These are phyloP conservation scores for Tenthredo mesomela DNA, from an alignment of 2,888 invertebrate species.

Conservation along the genomic window DNA sequence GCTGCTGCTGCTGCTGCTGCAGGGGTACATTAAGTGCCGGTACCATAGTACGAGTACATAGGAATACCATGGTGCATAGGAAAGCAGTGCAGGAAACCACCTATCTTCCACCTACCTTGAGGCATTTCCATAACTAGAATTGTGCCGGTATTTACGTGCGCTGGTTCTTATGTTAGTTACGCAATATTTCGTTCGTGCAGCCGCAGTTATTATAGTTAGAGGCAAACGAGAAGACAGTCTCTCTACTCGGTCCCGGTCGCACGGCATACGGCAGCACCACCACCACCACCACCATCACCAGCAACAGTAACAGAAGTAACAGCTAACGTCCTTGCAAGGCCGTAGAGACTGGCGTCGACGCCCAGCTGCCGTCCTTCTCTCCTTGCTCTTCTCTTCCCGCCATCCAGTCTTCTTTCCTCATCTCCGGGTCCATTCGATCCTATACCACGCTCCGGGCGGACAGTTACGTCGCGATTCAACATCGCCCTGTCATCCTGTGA, in stretches of 20 bases:
- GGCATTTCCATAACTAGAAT: slow-evolving; percentile 58
- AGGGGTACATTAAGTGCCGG: not conserved
- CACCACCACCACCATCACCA: slow-evolving; percentile 6
- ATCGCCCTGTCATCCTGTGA: slow-evolving; percentile 40
- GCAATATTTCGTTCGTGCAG: slow-evolving; percentile 63
- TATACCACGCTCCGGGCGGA: slow-evolving; percentile 12
- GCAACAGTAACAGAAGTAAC: slow-evolving; percentile 62
- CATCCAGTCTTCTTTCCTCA: slow-evolving; percentile 33
- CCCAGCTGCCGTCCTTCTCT: slow-evolving; percentile 57
- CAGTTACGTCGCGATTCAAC: slow-evolving; percentile 43
- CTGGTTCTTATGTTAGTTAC: slow-evolving; percentile 60
- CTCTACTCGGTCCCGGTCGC: slow-evolving; percentile 43
- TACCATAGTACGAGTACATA: not conserved
- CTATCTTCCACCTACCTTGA: not conserved
- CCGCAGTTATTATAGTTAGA: not conserved
- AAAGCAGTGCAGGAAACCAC: not conserved
- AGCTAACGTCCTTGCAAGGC: slow-evolving; percentile 72
- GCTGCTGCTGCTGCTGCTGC: too few species aligned
- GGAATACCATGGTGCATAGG: not conserved
- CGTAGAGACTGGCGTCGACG: slow-evolving; percentile 68
- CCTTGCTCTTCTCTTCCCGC: slow-evolving; percentile 22
- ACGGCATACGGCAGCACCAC: not conserved
- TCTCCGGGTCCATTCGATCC: slow-evolving; percentile 46
- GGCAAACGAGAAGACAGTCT: slow-evolving; percentile 37
- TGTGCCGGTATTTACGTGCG: slow-evolving; percentile 51